Percentiles rank a stretch among this genome's conserved stretches.
phyloP scores from a whole-genome alignment of 2,113 vertebrate genomes.

The Fulica atra region DNA sequence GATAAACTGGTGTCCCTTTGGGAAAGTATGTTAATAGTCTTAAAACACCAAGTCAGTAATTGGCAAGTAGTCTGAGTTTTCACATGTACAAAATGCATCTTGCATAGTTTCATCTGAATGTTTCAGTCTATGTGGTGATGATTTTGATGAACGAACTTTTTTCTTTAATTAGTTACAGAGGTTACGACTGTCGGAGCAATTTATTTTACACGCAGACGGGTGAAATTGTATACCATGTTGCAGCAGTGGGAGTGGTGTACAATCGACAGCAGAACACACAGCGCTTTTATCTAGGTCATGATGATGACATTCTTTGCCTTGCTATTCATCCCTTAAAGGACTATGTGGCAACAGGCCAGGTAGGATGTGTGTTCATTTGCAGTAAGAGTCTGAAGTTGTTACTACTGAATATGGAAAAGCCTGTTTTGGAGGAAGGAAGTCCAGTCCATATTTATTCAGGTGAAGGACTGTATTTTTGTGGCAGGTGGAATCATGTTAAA shows the following conservation, averaged over 20 bases:
- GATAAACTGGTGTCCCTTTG: background rate
- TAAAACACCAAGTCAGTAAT: background rate
- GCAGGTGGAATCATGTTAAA: background rate
- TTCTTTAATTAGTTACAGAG: slow-evolving; percentile 86
- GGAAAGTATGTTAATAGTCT: background rate
- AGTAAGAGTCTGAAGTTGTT: background rate
- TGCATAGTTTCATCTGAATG: background rate
- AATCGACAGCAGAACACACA: slow-evolving; percentile 97
- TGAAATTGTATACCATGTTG: slow-evolving; percentile 97
- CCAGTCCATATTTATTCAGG: background rate
- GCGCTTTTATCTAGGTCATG: slow-evolving; percentile 94
- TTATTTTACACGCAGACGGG: slow-evolving; percentile 98
- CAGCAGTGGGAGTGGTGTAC: slow-evolving; percentile 94
- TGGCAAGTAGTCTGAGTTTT: background rate
- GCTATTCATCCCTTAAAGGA: slow-evolving; percentile 95
- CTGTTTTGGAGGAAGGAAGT: background rate
- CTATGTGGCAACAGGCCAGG: slow-evolving; percentile 98
- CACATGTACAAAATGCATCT: background rate
- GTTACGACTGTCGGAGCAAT: slow-evolving; percentile 97
- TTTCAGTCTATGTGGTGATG: background rate
- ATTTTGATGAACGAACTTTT: background rate
- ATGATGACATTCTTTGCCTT: slow-evolving; percentile 96
- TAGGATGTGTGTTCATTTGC: slow-evolving; percentile 43
- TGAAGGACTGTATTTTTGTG: background rate
- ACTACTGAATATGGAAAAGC: background rate